Conservation (phyloP, 2,888 invertebrate species). For the Dichetophora obliterata region DNA sequence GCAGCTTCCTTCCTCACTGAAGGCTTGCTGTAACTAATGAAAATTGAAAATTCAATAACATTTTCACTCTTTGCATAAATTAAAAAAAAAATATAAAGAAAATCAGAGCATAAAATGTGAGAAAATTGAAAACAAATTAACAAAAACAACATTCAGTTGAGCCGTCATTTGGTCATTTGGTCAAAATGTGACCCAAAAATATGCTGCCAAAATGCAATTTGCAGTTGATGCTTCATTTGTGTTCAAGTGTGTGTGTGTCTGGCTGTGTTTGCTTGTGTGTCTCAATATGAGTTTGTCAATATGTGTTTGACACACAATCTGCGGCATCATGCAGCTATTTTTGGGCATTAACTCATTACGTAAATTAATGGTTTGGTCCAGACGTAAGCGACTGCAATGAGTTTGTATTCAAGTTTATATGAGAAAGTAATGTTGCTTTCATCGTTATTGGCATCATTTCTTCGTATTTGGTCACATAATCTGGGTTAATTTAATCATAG, state of each 20-base stretch:
- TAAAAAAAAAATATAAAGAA: not conserved
- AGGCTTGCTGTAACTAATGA: constrained; percentile 11
- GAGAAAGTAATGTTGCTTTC: not conserved
- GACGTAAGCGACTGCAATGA: not conserved
- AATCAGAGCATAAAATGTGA: not conserved
- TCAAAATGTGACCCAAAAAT: constrained; percentile 35
- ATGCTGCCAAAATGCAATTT: constrained; percentile 13
- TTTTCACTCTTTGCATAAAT: constrained; percentile 15
- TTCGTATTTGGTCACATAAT: not conserved
- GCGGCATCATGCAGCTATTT: not conserved
- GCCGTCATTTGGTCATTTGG: constrained; percentile 30
- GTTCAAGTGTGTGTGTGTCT: not conserved
- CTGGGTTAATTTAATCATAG: not conserved
- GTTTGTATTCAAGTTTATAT: too few species aligned
- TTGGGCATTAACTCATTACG: not conserved
- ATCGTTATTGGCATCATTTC: not conserved
- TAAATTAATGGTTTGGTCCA: not conserved
- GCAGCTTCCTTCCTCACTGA: not conserved
- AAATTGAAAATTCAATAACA: constrained; percentile 33
- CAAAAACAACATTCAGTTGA: not conserved
- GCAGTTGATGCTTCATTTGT: not conserved
- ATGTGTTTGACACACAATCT: not conserved
- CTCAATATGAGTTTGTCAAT: not conserved
- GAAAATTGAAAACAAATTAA: not conserved
- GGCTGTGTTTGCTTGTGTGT: not conserved